A percentile compares a stretch with the other conserved stretches of the same genome.
Conservation (phyloP, 1,140 invertebrate species). For the Ditylenchus dipsaci region DNA sequence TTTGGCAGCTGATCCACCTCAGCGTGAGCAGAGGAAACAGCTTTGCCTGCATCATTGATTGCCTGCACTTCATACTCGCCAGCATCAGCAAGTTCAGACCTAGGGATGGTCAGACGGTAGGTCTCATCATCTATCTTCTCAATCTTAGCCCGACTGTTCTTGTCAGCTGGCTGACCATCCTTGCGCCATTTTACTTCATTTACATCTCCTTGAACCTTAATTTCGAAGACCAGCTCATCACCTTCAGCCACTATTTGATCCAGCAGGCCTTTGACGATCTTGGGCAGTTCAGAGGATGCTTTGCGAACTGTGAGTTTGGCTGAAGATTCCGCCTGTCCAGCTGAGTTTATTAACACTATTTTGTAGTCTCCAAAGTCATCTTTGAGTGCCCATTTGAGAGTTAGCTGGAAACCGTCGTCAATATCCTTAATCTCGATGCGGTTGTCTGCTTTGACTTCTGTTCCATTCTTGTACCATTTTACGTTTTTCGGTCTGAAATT, state of each 20-base stretch:
- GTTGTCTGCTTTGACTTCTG: conserved; percentile 46
- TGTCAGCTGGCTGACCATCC: conserved; percentile 53
- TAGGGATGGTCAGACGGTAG: conserved; percentile 53
- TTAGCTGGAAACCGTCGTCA: not conserved
- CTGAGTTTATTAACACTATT: conserved; percentile 53
- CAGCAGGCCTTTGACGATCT: conserved; percentile 53
- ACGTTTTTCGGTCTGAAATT: conserved; percentile 40
- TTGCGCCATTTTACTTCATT: conserved; percentile 61
- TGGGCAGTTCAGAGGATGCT: conserved; percentile 34
- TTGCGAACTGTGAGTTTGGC: conserved; percentile 43
- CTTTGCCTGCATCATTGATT: conserved; percentile 49
- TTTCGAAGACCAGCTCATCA: conserved; percentile 49
- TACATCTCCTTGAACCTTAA: conserved; percentile 57
- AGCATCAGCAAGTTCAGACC: conserved; percentile 46
- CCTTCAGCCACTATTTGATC: conserved; percentile 58
- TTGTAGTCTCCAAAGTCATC: conserved; percentile 20
- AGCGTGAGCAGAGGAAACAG: conserved; percentile 42
- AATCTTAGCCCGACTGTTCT: conserved; percentile 35
- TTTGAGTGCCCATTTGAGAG: conserved; percentile 50
- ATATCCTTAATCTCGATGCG: conserved; percentile 27
- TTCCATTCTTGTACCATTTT: conserved; percentile 56
- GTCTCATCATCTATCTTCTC: conserved; percentile 55
- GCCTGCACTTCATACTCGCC: conserved; percentile 52
- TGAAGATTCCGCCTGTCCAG: conserved; percentile 45
- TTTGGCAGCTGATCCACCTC: conserved; percentile 56